Conservation (phyloP, 2,888 invertebrate genomes). For the Steromphala cineraria region DNA sequence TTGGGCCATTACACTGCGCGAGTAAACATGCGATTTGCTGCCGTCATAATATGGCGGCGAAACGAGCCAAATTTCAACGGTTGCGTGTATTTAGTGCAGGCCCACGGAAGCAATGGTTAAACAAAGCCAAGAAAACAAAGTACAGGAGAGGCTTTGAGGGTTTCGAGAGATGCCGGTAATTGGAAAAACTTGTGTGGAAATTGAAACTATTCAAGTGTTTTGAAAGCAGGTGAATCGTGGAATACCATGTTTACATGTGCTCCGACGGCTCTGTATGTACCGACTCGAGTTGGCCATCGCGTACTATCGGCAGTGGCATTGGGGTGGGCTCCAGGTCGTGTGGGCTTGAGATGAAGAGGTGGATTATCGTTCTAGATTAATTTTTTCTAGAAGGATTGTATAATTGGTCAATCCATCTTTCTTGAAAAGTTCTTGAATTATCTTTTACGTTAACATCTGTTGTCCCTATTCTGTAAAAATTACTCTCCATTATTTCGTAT, state of each 20-base stretch:
- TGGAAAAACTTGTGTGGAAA: constrained; percentile 17
- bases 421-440: no score
- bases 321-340: no score
- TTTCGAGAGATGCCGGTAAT: neutral
- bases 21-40: neutral
- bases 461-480: no score
- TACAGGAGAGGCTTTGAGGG: neutral
- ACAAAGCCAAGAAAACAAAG: constrained; percentile 14
- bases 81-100: neutral
- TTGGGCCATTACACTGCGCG: neutral
- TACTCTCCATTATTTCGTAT: no score
- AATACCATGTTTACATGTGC: constrained; percentile 15
- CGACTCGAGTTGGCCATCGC: neutral
- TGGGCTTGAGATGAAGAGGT: no score
- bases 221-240: neutral
- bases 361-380: no score
- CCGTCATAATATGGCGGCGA: constrained; percentile 15
- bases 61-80: constrained; percentile 13
- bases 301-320: neutral
- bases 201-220: constrained; percentile 18
- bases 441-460: no score
- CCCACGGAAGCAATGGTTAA: neutral
- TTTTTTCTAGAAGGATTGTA: no score
- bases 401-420: no score
- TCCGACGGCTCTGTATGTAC: neutral